These are phyloP conservation scores for Drosophila albomicans DNA, from an alignment of 1,140 invertebrate species.

Conservation along the genomic window DNA sequence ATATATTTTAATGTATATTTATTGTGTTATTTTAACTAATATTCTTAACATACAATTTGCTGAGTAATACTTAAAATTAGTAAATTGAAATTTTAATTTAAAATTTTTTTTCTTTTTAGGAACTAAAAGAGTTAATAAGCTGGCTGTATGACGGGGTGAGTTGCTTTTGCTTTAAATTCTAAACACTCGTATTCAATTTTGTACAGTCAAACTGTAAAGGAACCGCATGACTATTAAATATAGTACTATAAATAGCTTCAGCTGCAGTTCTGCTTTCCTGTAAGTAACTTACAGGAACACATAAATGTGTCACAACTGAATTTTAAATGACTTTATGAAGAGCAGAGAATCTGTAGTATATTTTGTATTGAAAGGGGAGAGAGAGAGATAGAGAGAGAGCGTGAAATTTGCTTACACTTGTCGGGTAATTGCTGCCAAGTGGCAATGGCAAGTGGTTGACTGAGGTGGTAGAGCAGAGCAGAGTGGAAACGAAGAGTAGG, in stretches of 20 bases:
- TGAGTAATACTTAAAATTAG: too few species aligned
- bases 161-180: too few species aligned
- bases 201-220: too few species aligned
- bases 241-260: background rate
- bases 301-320: slow-evolving; percentile 5
- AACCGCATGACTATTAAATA: background rate
- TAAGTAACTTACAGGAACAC: background rate
- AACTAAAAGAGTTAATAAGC: too few species aligned
- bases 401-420: slow-evolving; percentile 76
- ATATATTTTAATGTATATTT: too few species aligned
- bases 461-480: background rate
- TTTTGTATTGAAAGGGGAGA: slow-evolving; percentile 12
- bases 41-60: too few species aligned
- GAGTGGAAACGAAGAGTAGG: slow-evolving; percentile 5
- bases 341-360: slow-evolving; percentile 6
- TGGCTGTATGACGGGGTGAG: too few species aligned
- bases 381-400: background rate
- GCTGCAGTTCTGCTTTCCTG: slow-evolving; percentile 3
- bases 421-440: slow-evolving; percentile 77
- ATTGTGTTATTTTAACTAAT: too few species aligned
- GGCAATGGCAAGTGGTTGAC: slow-evolving; percentile 51
- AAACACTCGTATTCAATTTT: too few species aligned
- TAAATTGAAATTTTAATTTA: too few species aligned
- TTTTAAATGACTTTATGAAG: slow-evolving; percentile 31
- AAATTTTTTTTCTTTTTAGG: too few species aligned